Base-by-base conservation (phyloP, 2,113 vertebrate species). In the Pluvialis apricaria region DNA sequence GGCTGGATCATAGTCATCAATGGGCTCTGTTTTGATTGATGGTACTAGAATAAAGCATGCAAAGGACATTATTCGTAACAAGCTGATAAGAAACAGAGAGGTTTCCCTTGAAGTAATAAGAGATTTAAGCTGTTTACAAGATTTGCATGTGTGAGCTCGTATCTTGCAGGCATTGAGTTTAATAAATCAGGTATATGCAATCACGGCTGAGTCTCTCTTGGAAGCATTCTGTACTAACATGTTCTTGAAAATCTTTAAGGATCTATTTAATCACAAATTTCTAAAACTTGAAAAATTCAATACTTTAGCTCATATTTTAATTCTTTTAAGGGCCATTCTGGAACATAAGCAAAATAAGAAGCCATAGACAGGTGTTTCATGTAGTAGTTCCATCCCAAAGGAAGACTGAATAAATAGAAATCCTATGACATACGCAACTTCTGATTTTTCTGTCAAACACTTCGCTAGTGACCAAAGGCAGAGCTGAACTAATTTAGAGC, bases 1-100 rank as follows among this genome's bases (percentile, higher is more conserved):
- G 86, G 98, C 96, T 28, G 98, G 97, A 95, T 99, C 99, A 49
- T 99, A 99, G 90, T 99, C 99, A 84, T 99, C 99, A 28, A 98
- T 87, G 61, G 99, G 99, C 97, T 99, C 99, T 6, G 99, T 99
- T 98, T 99, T 99, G 96, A 99, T 99, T 96, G 99, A 98, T 22
- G 99, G 99, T 97, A 99, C 99, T 99, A 98, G 94, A 98, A 97
- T 42, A 96, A 93, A 97, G 96, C 91, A 97, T 75, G 96, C 24
- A 88, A 93, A 97, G 94, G 82, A 91, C 16, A 6, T 91, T 78
- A 62, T 61, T 94, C 8, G 93, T 57, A 88, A 96, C 3, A 4
- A 69, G 90, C 86, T 28, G 16, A 28, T 34, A 55, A n/a, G 24
- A 62, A 64, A 78, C 61, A 19, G 10, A 85, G 7, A 89, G 73